A percentile compares a stretch with the other conserved stretches of the same genome.
These are phyloP conservation scores for Drosophila guanche DNA, from an alignment of 1,140 invertebrate species.

Conservation along the genomic window DNA sequence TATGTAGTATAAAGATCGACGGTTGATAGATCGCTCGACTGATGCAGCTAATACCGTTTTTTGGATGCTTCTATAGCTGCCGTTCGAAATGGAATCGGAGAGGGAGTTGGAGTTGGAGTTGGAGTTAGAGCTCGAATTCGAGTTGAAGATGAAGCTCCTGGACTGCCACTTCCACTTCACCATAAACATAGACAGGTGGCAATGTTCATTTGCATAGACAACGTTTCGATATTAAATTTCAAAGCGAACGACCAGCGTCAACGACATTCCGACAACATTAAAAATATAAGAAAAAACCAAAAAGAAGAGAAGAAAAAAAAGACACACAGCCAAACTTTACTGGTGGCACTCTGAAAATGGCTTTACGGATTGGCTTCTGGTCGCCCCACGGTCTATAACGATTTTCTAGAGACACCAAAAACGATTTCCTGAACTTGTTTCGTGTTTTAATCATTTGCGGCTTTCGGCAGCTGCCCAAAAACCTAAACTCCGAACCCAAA, in stretches of 20 bases:
- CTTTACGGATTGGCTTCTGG: constrained; percentile 62
- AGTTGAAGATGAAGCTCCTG: too few relatives aligned
- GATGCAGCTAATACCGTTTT: constrained; percentile 72
- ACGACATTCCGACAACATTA: constrained; percentile 63
- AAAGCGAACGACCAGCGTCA: constrained; percentile 67
- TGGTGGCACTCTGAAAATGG: constrained; percentile 66
- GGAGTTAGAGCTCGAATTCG: too few relatives aligned
- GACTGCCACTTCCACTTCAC: constrained; percentile 57
- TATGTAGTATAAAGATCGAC: constrained; percentile 27
- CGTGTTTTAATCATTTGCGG: constrained; percentile 58
- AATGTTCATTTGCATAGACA: constrained; percentile 83
- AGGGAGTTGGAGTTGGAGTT: too few relatives aligned
- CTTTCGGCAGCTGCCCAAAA: constrained; percentile 57
- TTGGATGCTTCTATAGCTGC: constrained; percentile 26
- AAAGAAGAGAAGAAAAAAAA: constrained; percentile 5
- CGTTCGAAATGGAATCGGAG: constrained; percentile 1
- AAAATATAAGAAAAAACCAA: constrained; percentile 23
- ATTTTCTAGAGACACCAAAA: constrained; percentile 11
- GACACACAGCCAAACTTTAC: constrained; percentile 9
- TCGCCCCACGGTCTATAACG: constrained; percentile 21
- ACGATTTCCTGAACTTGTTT: constrained; percentile 50
- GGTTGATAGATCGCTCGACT: constrained; percentile 68
- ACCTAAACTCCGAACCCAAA: constrained; percentile 18
- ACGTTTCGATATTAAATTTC: constrained; percentile 83
- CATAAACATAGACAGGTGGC: constrained; percentile 82